Evolutionary conservation across 2,113 vertebrate genomes (phyloP).

Genomic region (Odocoileus hemionus): DNA sequence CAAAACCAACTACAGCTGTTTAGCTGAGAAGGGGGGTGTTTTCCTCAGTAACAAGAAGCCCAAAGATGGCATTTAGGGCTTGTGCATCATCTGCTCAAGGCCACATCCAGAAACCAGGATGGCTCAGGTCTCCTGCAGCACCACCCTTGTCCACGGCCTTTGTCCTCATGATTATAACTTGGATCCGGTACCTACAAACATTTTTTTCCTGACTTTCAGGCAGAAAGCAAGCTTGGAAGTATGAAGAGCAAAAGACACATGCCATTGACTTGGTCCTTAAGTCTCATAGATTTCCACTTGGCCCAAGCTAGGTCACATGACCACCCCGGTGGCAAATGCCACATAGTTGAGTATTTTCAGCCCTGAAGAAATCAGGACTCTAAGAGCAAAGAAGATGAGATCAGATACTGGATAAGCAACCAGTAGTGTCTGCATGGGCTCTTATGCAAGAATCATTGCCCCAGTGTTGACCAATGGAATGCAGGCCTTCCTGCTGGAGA

Average conservation of each 20-base stretch:
- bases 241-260: neutral
- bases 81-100: neutral
- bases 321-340: neutral
- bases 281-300: neutral
- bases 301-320: neutral
- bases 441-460: neutral
- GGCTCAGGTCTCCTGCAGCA: neutral
- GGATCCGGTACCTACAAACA: neutral
- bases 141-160: neutral
- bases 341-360: neutral
- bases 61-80: neutral
- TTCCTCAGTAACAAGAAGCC: neutral
- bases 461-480: accelerated
- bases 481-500: neutral
- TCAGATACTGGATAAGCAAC: neutral
- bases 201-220: neutral
- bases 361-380: neutral
- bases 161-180: neutral
- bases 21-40: neutral
- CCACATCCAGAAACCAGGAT: neutral
- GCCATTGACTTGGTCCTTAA: neutral
- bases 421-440: neutral
- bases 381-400: neutral
- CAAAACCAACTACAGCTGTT: neutral
- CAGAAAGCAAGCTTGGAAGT: neutral